phyloP scores from a whole-genome alignment of 2,888 invertebrate species.

The Tetrapedia diversipes region DNA sequence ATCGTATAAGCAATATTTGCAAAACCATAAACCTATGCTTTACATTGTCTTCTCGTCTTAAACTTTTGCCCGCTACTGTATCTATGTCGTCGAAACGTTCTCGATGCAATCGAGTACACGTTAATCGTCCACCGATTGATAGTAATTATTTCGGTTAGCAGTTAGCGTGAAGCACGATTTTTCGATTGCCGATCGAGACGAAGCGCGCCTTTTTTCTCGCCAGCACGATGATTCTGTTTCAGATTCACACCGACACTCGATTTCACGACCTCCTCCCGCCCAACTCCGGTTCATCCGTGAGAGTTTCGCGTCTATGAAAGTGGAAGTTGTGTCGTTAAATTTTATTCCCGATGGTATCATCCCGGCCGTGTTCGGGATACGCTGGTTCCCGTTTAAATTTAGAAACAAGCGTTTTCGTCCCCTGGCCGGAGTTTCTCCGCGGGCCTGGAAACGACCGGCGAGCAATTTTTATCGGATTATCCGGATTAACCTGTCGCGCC shows the following conservation, averaged over 20 bases:
- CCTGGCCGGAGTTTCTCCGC: not conserved
- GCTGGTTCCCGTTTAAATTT: slow-evolving; percentile 7
- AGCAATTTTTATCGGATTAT: slow-evolving; percentile 7
- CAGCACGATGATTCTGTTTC: not conserved
- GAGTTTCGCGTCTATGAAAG: slow-evolving; percentile 7
- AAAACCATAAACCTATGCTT: too few species aligned
- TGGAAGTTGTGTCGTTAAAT: slow-evolving; percentile 11
- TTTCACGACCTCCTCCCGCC: too few species aligned
- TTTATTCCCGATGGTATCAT: not conserved
- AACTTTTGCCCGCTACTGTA: too few species aligned
- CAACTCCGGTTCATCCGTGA: not conserved
- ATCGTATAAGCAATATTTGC: too few species aligned
- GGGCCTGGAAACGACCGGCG: not conserved
- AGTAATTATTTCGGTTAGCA: too few species aligned
- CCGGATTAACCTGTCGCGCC: not conserved
- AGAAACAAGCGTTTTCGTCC: slow-evolving; percentile 20
- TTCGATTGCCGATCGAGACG: too few species aligned
- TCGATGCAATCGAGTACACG: too few species aligned
- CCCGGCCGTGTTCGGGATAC: not conserved
- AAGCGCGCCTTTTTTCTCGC: too few species aligned
- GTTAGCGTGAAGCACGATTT: too few species aligned
- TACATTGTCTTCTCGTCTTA: too few species aligned
- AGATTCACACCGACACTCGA: not conserved
- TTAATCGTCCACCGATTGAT: too few species aligned
- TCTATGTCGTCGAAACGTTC: too few species aligned